Base-by-base conservation (phyloP, 2,113 vertebrate genomes). In the Larimichthys polyactis region DNA sequence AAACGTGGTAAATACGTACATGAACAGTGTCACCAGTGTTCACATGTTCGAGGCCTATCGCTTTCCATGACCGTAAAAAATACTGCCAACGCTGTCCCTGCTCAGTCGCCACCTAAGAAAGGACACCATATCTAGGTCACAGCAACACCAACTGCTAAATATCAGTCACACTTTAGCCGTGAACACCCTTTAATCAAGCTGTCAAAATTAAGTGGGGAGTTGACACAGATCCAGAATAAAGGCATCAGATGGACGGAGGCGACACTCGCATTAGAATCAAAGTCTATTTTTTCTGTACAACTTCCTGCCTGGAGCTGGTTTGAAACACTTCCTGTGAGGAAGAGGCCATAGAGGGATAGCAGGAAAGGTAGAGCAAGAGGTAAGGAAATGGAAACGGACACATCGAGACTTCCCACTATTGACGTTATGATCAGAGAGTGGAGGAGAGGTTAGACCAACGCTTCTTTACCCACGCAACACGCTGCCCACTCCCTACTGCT, bases 401-500 rank as follows among this genome's bases (percentile, higher is more conserved):
- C 49, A 55, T 11, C 0, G 63, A 73, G 87, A 75, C 85, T 83
- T 90, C 74, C 81, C 62, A 68, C 75, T 73, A 81, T 75, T 82
- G 89, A 85, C 78, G 75, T 70, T 67, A 77, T 86, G 78, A 89
- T 89, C 60, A 83, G 84, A 75, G 73, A 82, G 71, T 2, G 68
- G 75, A 90, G 90, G 87, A 89, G 83, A 84, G 84, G 81, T 91
- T 79, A 84, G 83, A 79, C 64, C 79, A 46, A 60, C 24, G 58
- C 71, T 84, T 78, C 77, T 87, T 68, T 81, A 79, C 78, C 87
- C 86, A 91, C 86, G 68, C 90, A 75, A 58, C 44, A 8, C 5
- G 44, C 89, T 87, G 83, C 90, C 91, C 81, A 90, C 90, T 82
- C 79, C 71, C 70, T 79, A 73, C 85, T 78, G 84, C 62, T 75